Percentiles rank a stretch among this genome's conserved stretches.
Conservation (phyloP, 2,113 vertebrate species). For the Leucoraja erinaceus region DNA sequence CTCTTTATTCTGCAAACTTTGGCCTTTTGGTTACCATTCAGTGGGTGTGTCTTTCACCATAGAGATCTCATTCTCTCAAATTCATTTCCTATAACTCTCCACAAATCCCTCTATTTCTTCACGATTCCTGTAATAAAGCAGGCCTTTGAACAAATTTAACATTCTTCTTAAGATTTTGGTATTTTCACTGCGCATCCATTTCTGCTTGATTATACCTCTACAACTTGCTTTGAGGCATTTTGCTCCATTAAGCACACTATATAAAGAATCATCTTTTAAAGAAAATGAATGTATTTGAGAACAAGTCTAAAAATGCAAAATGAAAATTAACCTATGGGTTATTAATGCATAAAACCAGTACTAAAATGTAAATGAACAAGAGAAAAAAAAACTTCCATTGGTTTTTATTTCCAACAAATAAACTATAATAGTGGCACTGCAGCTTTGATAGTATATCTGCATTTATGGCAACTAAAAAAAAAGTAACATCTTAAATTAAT, state of each 20-base stretch:
- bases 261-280: neutral
- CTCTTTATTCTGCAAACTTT: neutral
- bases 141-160: neutral
- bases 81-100: neutral
- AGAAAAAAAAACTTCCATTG: neutral
- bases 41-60: neutral
- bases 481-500: constrained; percentile 26
- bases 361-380: neutral
- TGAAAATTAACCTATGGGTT: neutral
- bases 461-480: neutral
- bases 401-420: neutral
- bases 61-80: neutral
- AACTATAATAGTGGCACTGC: neutral
- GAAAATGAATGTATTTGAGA: neutral
- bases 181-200: neutral
- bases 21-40: neutral
- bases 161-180: no score
- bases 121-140: neutral
- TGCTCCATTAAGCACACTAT: neutral
- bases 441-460: neutral
- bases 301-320: neutral
- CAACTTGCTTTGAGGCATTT: neutral
- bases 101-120: neutral
- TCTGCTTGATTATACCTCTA: neutral
- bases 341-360: no score